Evolutionary conservation across 37 sponge, comb jelly and placozoan genomes (phyloP), one percentile per base, ranked within the genome.

Genomic region (Lycopodina hypogea): DNA sequence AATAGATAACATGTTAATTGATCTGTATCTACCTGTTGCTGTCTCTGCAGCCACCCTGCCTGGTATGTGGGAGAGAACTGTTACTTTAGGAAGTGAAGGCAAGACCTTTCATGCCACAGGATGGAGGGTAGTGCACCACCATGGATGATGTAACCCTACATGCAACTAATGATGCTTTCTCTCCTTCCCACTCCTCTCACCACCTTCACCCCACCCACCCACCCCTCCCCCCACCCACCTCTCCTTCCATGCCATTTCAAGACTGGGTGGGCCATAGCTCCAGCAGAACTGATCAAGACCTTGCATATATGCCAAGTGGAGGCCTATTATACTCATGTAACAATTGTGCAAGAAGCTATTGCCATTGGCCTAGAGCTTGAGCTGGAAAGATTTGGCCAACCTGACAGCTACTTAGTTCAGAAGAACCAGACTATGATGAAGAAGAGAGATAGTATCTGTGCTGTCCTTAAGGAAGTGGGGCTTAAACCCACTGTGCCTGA

Each of bases 101-200:
- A 98, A 98, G 86, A 93, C 97, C 57, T 98, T 98, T 79, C 90
- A 89, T 69, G 85, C 78, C 32, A 98, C 99, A 6, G 99, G 99
- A 39, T 98, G 99, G 99, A 95, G 93, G 93, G 95, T 97, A 64
- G 42, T 65, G 24, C n/a, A 48, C 39, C 23, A 48, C n/a, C n/a
- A 45, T 42, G 45, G 34, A 3, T 67, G 7, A 8, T 8, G 8
- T 62, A n/a, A 24, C 9, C n/a, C 9, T n/a, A n/a, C n/a, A 19
- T 19, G 18, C 17, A 18, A 19, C 56, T 19, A 53, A 23, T n/a
- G 1, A 1, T 23, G n/a, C 42, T 38, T 9, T 38, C 42, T 38
- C 70, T 37, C 23, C 68, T 14, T 68, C 68, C 30, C 68, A 18
- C 70, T 37, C 40, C 48, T 45, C 48, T 45, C 48, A 4, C 9